A percentile compares a stretch with the other conserved stretches of the same genome.
phyloP scores from a whole-genome alignment of 2,888 invertebrate genomes.

The Tetrapedia diversipes region DNA sequence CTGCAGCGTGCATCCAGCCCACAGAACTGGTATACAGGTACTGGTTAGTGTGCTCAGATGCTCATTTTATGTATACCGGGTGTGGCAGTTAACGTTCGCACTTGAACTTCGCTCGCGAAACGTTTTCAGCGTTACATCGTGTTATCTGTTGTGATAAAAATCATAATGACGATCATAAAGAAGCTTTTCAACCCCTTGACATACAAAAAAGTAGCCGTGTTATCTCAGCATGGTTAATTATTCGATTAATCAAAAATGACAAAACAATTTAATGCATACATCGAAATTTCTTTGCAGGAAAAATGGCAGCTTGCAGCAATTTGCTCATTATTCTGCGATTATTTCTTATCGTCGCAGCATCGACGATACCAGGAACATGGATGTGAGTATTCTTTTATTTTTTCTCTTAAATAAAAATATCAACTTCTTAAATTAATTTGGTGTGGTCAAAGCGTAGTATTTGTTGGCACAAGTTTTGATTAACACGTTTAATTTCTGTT shows the following conservation, averaged over 20 bases:
- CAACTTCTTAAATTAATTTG: not conserved
- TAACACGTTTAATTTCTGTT: not conserved
- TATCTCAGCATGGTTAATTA: too few relatives aligned
- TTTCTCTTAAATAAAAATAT: not conserved
- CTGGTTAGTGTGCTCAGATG: conserved; percentile 29
- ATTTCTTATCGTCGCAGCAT: conserved; percentile 60
- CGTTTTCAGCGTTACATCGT: not conserved
- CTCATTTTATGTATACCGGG: conserved; percentile 46
- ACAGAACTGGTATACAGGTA: conserved; percentile 65
- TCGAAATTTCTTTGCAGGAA: conserved; percentile 42
- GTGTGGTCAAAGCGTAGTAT: too few relatives aligned
- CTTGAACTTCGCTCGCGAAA: not conserved
- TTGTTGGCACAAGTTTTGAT: too few relatives aligned
- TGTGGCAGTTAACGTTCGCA: conserved; percentile 10
- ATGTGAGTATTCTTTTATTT: conserved; percentile 67
- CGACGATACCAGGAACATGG: conserved; percentile 69
- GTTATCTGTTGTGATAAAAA: not conserved
- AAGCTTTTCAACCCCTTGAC: too few relatives aligned
- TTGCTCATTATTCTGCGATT: conserved; percentile 62
- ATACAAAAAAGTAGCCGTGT: too few relatives aligned
- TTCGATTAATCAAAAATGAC: not conserved
- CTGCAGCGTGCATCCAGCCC: conserved; percentile 51
- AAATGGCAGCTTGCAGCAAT: conserved; percentile 61
- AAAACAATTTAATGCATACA: not conserved
- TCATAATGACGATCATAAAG: too few relatives aligned